Conservation (phyloP, 2,888 invertebrate species). For the Atrina japonica region DNA sequence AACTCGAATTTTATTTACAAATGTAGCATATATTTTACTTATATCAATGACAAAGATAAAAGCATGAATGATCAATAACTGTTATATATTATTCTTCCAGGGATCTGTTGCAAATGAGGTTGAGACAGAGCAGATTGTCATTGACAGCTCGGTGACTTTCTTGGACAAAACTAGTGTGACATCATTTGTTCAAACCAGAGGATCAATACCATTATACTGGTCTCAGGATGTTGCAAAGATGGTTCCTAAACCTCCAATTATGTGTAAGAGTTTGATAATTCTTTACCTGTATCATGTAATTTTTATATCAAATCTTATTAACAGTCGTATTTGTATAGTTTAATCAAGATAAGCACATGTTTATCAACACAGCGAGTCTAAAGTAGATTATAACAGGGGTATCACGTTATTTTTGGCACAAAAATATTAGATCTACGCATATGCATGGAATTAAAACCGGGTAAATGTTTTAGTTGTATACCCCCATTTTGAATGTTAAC, state of each 20-base stretch:
- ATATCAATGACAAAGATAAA: too few species aligned
- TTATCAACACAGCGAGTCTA: too few species aligned
- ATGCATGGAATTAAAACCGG: too few species aligned
- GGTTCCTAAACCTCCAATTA: constrained; percentile 96
- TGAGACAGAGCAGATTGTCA: constrained; percentile 97
- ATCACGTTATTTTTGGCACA: too few species aligned
- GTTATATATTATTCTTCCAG: constrained; percentile 79
- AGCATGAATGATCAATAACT: too few species aligned
- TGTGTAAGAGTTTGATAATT: constrained; percentile 69
- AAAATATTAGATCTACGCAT: too few species aligned
- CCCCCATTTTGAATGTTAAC: too few species aligned
- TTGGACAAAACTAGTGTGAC: constrained; percentile 87
- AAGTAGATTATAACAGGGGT: neutral
- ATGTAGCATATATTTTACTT: too few species aligned
- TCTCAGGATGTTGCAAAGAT: constrained; percentile 98
- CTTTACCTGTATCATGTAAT: too few species aligned
- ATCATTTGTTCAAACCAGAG: constrained; percentile 98
- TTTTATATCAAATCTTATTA: too few species aligned
- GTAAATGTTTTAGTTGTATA: too few species aligned
- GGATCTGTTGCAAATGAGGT: constrained; percentile 99
- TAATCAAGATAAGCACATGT: neutral
- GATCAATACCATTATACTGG: constrained; percentile 98
- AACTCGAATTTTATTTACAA: too few species aligned
- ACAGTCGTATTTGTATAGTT: neutral
- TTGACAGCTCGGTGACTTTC: constrained; percentile 84